Base-by-base conservation (phyloP, 2,113 vertebrate genomes). In the Chascanopsetta lugubris region DNA sequence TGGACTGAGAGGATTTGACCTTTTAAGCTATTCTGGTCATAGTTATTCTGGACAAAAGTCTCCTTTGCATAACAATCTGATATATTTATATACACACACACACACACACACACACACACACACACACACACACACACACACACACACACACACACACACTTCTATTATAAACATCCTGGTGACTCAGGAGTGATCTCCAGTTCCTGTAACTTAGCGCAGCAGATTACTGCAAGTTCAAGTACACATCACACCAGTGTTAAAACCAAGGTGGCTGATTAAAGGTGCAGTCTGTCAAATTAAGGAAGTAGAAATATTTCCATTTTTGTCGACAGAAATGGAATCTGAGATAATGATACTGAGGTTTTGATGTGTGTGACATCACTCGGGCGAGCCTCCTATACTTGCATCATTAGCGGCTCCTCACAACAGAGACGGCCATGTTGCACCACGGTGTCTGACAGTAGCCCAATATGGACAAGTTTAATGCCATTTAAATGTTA, bases 1-100 rank as follows among this genome's bases (percentile, higher is more conserved):
- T 18, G 56, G 2, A 30, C 65, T 69, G 43, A 70, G 43, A 61
- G 79, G 83, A 84, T 87, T 82, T 66, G 15, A 32, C 34, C 18
- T 32, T 40, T 65, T 75, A 47, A 43, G 74, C 68, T 84, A 65
- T 80, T 81, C 62, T 50, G 36, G 55, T 77, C 61, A 42, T 45
- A 8, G 29, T 75, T 82, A 80, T 87, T 77, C 69, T 59, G 71
- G 76, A 71, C 20, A 65, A 75, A 51, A 32, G 49, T 69, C 45
- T 57, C 50, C 63, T 79, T 76, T 81, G 64, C 64, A 74, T 66
- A 80, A 83, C 72, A 72, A 67, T 70, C 55, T 5, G 1, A 40
- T 68, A 25, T 61, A 58, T 76, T 72, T 71, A 73, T 76, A n/a
- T n/a, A n/a, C 50, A 62, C 27, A 56, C 49, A 59, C 8, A 47